Evolutionary conservation across 2,797 vertebrate genomes (phyloP).

Genomic region (Spizella passerina): DNA sequence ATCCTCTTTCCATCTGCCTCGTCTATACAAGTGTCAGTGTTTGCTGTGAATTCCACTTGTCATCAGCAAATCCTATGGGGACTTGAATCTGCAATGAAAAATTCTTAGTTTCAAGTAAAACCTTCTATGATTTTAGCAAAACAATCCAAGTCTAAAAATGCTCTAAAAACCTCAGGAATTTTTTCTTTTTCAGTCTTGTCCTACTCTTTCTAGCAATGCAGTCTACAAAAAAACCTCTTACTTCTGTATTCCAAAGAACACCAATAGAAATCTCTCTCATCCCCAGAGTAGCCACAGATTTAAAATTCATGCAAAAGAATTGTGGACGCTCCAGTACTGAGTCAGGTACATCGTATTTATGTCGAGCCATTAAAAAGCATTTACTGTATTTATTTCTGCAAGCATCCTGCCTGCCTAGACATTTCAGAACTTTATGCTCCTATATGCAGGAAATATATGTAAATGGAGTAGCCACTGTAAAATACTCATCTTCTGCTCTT

Average conservation of each 20-base stretch:
- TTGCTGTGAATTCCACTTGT: not conserved
- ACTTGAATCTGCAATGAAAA: not conserved
- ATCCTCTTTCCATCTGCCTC: conserved; percentile 34
- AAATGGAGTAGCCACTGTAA: conserved; percentile 19
- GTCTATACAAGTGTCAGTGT: not conserved
- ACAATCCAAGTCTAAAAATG: not conserved
- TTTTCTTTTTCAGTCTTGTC: not conserved
- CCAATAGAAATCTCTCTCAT: not conserved
- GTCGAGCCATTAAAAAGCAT: not conserved
- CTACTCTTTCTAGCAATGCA: not conserved
- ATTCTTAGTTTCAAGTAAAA: not conserved
- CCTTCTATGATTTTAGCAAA: not conserved
- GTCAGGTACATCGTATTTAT: not conserved
- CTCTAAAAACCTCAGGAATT: not conserved
- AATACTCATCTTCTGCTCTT: conserved; percentile 27
- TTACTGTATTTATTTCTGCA: conserved; percentile 20
- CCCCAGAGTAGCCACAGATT: not conserved
- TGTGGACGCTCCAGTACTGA: not conserved
- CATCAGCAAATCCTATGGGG: not conserved
- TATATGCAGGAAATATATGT: conserved; percentile 4
- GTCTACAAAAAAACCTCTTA: not conserved
- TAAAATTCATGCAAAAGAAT: not conserved
- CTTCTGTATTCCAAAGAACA: not conserved
- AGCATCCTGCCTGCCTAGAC: not conserved
- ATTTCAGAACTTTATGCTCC: conserved; percentile 10